These are phyloP conservation scores for Melolontha melolontha DNA, from an alignment of 2,888 invertebrate genomes.

Conservation along the genomic window DNA sequence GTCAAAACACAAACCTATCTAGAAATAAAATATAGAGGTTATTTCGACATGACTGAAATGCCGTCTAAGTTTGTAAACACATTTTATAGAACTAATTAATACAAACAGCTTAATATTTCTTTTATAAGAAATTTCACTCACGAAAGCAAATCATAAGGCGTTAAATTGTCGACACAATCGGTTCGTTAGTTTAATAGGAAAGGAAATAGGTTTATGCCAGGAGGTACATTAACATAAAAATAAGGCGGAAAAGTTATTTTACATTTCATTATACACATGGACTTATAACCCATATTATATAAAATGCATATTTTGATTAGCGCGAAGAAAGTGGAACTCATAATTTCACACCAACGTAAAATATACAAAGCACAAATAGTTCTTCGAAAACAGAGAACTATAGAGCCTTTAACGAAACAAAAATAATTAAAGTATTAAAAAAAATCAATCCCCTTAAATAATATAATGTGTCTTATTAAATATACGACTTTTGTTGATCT, in stretches of 20 bases:
- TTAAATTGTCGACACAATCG: conserved; percentile 17
- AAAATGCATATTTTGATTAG: conserved; percentile 14
- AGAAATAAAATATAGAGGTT: no score
- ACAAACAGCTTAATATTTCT: neutral
- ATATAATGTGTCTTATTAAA: no score
- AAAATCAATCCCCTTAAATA: no score
- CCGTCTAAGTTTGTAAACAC: no score
- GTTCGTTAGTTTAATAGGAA: conserved; percentile 1
- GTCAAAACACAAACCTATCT: no score
- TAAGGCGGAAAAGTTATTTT: conserved; percentile 23
- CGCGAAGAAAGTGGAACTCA: conserved; percentile 20
- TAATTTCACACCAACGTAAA: conserved; percentile 6
- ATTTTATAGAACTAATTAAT: no score
- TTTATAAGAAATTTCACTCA: conserved; percentile 18
- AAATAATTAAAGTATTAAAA: no score
- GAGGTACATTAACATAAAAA: conserved; percentile 31
- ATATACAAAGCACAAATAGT: neutral
- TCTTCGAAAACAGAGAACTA: no score
- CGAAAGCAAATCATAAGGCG: conserved; percentile 11
- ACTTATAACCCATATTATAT: conserved; percentile 33
- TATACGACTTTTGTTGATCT: no score
- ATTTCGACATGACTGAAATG: no score
- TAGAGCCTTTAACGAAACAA: no score
- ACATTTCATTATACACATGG: conserved; percentile 27
- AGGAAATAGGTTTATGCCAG: conserved; percentile 28